phyloP scores from a whole-genome alignment of 2,888 invertebrate species.

The Lamellibrachia columna region DNA sequence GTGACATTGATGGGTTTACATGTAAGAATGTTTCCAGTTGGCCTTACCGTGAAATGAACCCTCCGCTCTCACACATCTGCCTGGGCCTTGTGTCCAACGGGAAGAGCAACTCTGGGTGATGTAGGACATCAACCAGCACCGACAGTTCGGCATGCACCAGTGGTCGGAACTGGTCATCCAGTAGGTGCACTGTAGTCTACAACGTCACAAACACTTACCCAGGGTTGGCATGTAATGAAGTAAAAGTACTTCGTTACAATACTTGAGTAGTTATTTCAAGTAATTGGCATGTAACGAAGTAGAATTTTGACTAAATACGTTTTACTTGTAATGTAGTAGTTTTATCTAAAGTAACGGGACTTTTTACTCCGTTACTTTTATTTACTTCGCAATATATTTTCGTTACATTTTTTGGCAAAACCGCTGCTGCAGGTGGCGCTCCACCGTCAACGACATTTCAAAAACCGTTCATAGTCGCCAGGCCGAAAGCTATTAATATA shows the following conservation, averaged over 20 bases:
- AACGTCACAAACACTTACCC: slow-evolving; percentile 27
- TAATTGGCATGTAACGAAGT: no score
- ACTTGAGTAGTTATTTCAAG: no score
- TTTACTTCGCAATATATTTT: no score
- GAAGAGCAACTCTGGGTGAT: slow-evolving; percentile 90
- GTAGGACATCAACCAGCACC: slow-evolving; percentile 93
- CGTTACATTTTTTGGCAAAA: no score
- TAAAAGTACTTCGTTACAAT: not conserved
- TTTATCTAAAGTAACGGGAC: no score
- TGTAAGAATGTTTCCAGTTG: not conserved
- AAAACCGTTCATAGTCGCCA: no score
- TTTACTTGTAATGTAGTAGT: no score
- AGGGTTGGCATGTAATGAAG: not conserved
- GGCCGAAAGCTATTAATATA: no score
- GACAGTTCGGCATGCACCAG: slow-evolving; percentile 95
- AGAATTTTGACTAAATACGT: no score
- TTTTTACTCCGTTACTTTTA: no score
- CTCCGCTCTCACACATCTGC: slow-evolving; percentile 82
- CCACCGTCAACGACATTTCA: no score
- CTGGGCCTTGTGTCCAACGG: slow-evolving; percentile 80
- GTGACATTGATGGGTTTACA: not conserved
- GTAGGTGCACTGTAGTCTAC: slow-evolving; percentile 86
- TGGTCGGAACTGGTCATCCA: slow-evolving; percentile 95
- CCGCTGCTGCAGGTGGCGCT: no score
- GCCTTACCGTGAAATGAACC: slow-evolving; percentile 80